Conservation (phyloP, 2,888 invertebrate species). For the Thymelicus sylvestris region DNA sequence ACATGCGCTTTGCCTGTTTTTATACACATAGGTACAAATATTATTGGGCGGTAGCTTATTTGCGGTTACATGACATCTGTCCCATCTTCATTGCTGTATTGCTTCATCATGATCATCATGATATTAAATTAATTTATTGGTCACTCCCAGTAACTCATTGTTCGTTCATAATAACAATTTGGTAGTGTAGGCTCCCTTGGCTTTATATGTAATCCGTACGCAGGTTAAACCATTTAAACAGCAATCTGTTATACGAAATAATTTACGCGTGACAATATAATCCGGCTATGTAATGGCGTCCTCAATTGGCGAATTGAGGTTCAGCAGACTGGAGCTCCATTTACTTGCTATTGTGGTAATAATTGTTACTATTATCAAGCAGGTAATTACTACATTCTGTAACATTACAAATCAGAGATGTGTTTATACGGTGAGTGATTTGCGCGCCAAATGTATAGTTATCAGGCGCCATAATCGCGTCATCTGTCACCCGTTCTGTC, state of each 20-base stretch:
- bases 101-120: too few relatives aligned
- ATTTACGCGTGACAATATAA: slow-evolving; percentile 18
- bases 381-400: slow-evolving; percentile 10
- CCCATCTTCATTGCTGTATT: too few relatives aligned
- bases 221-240: slow-evolving; percentile 14
- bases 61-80: too few relatives aligned
- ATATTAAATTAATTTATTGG: too few relatives aligned
- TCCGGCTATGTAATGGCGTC: slow-evolving; percentile 13
- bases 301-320: slow-evolving; percentile 18
- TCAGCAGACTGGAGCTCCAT: slow-evolving; percentile 15
- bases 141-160: background rate
- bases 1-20: too few relatives aligned
- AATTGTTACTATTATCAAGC: background rate
- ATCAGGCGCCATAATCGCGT: slow-evolving; percentile 42
- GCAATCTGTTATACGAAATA: slow-evolving; percentile 14
- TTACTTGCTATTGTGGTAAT: slow-evolving; percentile 14
- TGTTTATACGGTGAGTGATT: slow-evolving; percentile 39
- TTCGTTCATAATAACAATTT: background rate
- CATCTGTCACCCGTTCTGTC: slow-evolving; percentile 49
- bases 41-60: too few relatives aligned
- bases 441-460: slow-evolving; percentile 22
- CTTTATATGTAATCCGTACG: slow-evolving; percentile 4
- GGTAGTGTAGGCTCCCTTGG: background rate
- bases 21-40: too few relatives aligned
- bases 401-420: slow-evolving; percentile 27